phyloP scores from a whole-genome alignment of 1,140 invertebrate species.

The Saxidomus purpurata region DNA sequence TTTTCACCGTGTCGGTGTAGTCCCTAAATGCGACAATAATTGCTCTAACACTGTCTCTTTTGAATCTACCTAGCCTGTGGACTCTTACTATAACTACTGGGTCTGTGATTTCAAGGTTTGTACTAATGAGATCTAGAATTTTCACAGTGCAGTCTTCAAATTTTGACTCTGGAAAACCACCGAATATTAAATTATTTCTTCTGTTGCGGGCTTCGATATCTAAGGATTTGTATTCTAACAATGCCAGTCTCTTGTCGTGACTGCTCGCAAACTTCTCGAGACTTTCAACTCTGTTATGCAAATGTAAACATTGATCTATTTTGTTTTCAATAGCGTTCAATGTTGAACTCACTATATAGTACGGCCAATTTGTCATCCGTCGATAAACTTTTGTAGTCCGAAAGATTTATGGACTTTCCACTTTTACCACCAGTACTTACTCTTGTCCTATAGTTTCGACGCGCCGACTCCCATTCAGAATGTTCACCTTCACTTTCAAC shows the following conservation, averaged over 20 bases:
- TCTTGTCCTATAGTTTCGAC: neutral
- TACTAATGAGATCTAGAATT: neutral
- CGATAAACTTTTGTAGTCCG: neutral
- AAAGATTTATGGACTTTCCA: neutral
- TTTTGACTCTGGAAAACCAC: neutral
- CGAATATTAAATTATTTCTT: conserved; percentile 40
- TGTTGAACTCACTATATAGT: neutral
- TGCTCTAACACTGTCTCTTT: neutral
- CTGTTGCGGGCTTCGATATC: conserved; percentile 22
- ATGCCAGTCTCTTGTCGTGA: conserved; percentile 3
- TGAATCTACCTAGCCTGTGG: neutral
- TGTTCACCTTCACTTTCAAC: neutral
- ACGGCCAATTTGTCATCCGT: conserved; percentile 20
- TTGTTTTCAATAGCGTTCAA: conserved; percentile 24
- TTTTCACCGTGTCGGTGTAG: neutral
- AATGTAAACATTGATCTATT: conserved; percentile 7
- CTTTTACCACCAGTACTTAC: neutral
- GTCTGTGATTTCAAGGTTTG: neutral
- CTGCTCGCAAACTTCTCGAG: conserved; percentile 67
- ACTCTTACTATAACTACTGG: neutral
- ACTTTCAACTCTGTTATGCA: neutral
- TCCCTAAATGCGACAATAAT: conserved; percentile 18
- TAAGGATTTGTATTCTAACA: conserved; percentile 40
- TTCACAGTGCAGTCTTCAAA: neutral
- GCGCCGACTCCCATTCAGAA: neutral